These are phyloP conservation scores for Phytoseiulus persimilis DNA, from an alignment of 2,888 invertebrate species.

Conservation along the genomic window DNA sequence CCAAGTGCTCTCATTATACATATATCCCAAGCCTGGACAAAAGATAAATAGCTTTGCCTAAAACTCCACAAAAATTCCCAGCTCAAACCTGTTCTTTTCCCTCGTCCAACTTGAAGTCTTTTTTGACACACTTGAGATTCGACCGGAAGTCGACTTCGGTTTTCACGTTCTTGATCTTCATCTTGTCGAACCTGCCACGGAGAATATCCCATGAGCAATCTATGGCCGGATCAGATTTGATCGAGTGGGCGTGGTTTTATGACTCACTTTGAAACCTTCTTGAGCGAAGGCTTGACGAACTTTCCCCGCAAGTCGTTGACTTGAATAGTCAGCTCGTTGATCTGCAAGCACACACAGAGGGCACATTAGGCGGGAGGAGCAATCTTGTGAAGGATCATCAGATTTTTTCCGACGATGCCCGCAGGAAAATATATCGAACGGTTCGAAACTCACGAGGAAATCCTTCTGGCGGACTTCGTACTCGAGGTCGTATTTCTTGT, in stretches of 20 bases:
- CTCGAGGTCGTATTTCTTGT: constrained; percentile 99
- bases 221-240: no score
- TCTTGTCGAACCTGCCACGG: constrained; percentile 68
- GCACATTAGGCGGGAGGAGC: no score
- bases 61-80: no score
- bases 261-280: constrained; percentile 98
- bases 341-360: constrained; percentile 59
- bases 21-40: no score
- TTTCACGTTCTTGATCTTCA: constrained; percentile 69
- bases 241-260: constrained; percentile 16
- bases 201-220: background rate
- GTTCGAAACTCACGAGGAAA: constrained; percentile 68
- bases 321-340: constrained; percentile 96
- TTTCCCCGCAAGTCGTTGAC: constrained; percentile 99
- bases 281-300: constrained; percentile 97
- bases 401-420: background rate
- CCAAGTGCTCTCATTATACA: no score
- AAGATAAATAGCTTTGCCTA: no score
- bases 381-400: no score
- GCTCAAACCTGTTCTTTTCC: constrained; percentile 41
- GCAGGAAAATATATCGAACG: background rate
- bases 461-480: constrained; percentile 87
- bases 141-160: constrained; percentile 98
- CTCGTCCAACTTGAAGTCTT: constrained; percentile 50
- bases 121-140: constrained; percentile 93